Evolutionary conservation across 2,888 invertebrate species (phyloP), one percentile per base, ranked within the genome.

Genomic region (Scaeva pyrastri): DNA sequence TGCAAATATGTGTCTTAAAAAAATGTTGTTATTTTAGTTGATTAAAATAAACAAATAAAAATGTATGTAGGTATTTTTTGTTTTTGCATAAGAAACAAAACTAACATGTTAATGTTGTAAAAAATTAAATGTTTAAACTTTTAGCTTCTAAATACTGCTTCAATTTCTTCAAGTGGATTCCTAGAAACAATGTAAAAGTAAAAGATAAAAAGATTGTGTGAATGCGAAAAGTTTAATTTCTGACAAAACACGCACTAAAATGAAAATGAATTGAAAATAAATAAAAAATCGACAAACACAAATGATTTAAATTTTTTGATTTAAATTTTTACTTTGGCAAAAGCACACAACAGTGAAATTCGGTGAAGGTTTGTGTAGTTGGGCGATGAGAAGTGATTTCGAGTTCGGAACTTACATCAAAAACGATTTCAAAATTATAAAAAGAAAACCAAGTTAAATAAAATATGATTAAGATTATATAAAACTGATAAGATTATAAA

Each of bases 81-180:
- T 8, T 7, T 45, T 45, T 16, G n/a, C n/a, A n/a, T n/a, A 12
- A 11, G 21, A 50, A 50, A 23, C 21, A 50, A 23, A 23, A 50
- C n/a, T n/a, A 50, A 31, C 31, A 31, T 31, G 31, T 31, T 5
- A 31, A 31, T 31, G 31, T 31, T 7, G 31, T 31, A 36, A 64
- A 64, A 43, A 75, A 80, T 55, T 52, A 73, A 78, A 76, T 39
- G 43, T 73, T 55, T 55, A 83, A 72, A 55, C 16, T 88, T 89
- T 92, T 91, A 92, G 90, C 90, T 91, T 92, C 90, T 92, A 91
- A 93, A 91, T 90, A 92, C 93, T 90, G 93, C 93, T 91, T 92
- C 93, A 90, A 93, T 91, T 92, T 92, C 92, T 89, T 91, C 92
- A 88, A 92, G 90, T 90, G 91, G 91, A 90, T 92, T 92, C 92